Evolutionary conservation across 2,888 invertebrate genomes (phyloP).

Genomic region (Mesorhabditis belari): DNA sequence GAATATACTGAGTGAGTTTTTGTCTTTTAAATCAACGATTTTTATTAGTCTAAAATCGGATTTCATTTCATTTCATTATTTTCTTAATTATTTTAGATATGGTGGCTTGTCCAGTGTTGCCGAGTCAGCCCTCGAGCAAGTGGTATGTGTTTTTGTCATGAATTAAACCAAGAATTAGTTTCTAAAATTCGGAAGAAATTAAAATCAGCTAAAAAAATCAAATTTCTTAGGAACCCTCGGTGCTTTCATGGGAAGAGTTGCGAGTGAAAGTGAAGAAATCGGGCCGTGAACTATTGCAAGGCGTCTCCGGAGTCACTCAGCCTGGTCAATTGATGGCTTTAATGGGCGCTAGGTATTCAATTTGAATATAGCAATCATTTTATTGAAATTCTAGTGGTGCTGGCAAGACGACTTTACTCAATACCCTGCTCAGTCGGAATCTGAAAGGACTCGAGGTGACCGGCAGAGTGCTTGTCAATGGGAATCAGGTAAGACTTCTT

Average conservation of each 20-base stretch:
- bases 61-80: too few relatives aligned
- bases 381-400: constrained; percentile 63
- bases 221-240: neutral
- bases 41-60: too few relatives aligned
- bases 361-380: neutral
- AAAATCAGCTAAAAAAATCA: too few relatives aligned
- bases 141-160: constrained; percentile 3
- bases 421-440: constrained; percentile 64
- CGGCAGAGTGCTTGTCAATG: constrained; percentile 43
- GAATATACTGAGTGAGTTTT: too few relatives aligned
- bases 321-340: constrained; percentile 15
- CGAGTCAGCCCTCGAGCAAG: constrained; percentile 27
- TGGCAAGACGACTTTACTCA: constrained; percentile 86
- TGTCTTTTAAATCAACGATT: too few relatives aligned
- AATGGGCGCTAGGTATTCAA: constrained; percentile 16
- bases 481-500: constrained; percentile 6
- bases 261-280: constrained; percentile 12
- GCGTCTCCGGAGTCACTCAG: constrained; percentile 14
- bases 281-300: constrained; percentile 8
- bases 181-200: too few relatives aligned
- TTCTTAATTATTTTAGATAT: too few relatives aligned
- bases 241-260: neutral
- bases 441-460: constrained; percentile 39
- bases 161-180: too few relatives aligned
- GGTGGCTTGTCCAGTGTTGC: constrained; percentile 21